Percentiles rank a stretch among this genome's conserved stretches.
These are phyloP conservation scores for Enteromius radiatus DNA, from an alignment of 2,797 vertebrate genomes.

Conservation along the genomic window DNA sequence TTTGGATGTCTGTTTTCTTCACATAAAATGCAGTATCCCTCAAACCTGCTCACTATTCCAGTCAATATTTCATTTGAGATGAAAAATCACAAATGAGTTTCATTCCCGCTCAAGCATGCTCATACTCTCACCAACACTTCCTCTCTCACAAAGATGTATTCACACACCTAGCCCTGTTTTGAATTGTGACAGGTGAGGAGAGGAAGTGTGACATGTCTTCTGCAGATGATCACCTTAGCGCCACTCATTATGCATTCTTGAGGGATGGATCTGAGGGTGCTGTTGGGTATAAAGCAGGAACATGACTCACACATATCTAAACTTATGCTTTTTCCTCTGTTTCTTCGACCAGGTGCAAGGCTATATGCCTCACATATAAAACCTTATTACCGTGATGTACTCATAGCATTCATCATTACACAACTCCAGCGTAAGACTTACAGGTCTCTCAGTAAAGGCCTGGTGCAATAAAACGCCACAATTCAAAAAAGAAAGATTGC, in stretches of 20 bases:
- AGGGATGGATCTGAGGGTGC: not conserved
- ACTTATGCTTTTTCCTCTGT: not conserved
- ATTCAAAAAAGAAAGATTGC: slow-evolving; percentile 12
- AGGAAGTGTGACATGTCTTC: slow-evolving; percentile 9
- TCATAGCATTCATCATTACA: not conserved
- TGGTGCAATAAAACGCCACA: not conserved
- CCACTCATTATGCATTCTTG: slow-evolving; percentile 18
- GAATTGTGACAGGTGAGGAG: slow-evolving; percentile 21
- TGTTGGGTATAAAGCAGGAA: not conserved
- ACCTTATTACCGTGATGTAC: not conserved
- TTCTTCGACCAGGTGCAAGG: not conserved
- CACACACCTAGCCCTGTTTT: not conserved
- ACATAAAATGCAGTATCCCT: not conserved
- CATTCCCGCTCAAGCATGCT: slow-evolving; percentile 12
- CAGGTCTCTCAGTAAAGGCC: not conserved
- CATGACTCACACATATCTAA: not conserved
- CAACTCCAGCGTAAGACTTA: not conserved
- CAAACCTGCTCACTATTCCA: not conserved
- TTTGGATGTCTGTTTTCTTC: not conserved
- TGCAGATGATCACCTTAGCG: not conserved
- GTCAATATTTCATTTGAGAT: slow-evolving; percentile 8
- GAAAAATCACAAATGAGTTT: slow-evolving; percentile 21
- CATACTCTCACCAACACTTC: not conserved
- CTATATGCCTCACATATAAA: not conserved
- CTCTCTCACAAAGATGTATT: not conserved